These are phyloP conservation scores for Chrysodeixis includens DNA, from an alignment of 2,888 invertebrate genomes.

Conservation along the genomic window DNA sequence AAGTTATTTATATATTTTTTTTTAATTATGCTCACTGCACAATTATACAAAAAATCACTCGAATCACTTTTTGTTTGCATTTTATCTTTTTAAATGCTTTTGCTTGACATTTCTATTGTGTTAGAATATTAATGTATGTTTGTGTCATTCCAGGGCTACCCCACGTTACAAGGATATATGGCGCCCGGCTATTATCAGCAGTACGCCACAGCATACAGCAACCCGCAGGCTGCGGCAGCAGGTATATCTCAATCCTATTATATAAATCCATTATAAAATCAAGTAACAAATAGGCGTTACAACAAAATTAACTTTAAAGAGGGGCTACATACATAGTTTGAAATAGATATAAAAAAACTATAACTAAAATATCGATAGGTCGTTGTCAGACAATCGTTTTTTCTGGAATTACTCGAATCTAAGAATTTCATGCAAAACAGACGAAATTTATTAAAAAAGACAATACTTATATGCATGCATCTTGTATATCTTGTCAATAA, in stretches of 20 bases:
- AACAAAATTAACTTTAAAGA: no score
- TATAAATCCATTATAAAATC: no score
- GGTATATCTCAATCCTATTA: slow-evolving; percentile 77
- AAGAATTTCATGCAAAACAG: no score
- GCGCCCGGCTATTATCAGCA: slow-evolving; percentile 93
- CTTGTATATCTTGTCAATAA: no score
- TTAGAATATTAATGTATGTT: slow-evolving; percentile 17
- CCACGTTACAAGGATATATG: slow-evolving; percentile 94
- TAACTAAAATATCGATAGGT: no score
- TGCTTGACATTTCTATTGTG: neutral
- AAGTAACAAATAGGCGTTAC: no score
- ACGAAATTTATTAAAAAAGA: no score
- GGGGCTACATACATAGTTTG: no score
- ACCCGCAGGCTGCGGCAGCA: slow-evolving; percentile 92
- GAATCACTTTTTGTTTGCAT: neutral
- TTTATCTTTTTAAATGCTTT: neutral
- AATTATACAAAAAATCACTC: neutral
- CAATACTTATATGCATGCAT: no score
- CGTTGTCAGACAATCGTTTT: no score
- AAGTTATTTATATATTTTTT: neutral
- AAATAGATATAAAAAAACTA: no score
- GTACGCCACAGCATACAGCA: slow-evolving; percentile 90
- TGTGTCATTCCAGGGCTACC: slow-evolving; percentile 90
- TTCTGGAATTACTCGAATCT: no score
- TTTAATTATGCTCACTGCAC: neutral